phyloP scores from a whole-genome alignment of 2,113 vertebrate genomes.

The Saguinus imperator region DNA sequence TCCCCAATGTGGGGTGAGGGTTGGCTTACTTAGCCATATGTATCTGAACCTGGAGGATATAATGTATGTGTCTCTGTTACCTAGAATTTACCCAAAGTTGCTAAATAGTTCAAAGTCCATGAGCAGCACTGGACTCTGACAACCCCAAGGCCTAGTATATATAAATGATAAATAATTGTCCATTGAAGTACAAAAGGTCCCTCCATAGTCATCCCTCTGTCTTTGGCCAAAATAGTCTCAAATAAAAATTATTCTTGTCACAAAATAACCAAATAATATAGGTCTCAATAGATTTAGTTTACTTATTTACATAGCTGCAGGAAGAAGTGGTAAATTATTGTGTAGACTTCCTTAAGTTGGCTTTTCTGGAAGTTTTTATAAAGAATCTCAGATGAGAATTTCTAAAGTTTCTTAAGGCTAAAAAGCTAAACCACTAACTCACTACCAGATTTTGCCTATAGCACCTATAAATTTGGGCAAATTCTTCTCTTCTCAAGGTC shows the following conservation, averaged over 20 bases:
- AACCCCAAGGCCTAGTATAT: background rate
- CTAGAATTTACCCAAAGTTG: background rate
- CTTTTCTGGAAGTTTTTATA: background rate
- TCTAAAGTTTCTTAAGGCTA: background rate
- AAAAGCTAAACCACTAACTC: background rate
- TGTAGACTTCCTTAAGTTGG: background rate
- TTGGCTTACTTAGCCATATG: background rate
- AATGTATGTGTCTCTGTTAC: background rate
- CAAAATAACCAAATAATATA: background rate
- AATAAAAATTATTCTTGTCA: background rate
- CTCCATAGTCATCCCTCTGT: background rate
- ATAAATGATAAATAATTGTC: background rate
- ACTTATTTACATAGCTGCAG: background rate
- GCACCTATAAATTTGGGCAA: background rate
- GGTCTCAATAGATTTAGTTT: background rate
- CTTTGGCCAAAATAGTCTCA: background rate
- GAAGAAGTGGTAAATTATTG: background rate
- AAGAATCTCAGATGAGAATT: no score
- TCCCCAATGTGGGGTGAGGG: background rate
- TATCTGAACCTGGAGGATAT: background rate
- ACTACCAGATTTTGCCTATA: background rate
- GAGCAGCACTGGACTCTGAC: background rate
- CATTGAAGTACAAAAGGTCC: background rate
- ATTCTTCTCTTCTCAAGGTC: background rate
- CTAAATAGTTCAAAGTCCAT: background rate